Conservation (phyloP, 2,113 vertebrate genomes). For the Sinocyclocheilus grahami region DNA sequence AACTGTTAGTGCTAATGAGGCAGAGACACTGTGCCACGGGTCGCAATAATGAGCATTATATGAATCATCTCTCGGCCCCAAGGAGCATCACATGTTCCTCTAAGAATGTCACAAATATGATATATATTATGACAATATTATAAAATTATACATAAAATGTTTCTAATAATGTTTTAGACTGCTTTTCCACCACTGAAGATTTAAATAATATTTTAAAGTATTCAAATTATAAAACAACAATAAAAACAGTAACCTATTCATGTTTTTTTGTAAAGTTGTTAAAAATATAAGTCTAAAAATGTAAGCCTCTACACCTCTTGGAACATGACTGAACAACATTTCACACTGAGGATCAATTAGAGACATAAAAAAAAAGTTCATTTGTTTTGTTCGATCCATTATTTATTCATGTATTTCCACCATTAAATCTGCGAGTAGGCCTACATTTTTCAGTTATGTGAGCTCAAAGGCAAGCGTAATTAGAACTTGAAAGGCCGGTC, state of each 20-base stretch:
- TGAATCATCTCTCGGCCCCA: background rate
- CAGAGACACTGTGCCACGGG: background rate
- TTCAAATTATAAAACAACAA: background rate
- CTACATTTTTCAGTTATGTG: background rate
- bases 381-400: conserved; percentile 3
- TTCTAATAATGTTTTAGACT: background rate
- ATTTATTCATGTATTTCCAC: background rate
- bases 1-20: background rate
- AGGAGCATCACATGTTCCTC: background rate
- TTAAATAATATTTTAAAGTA: background rate
- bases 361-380: background rate
- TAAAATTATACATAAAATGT: background rate
- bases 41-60: background rate
- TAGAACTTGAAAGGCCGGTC: background rate
- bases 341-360: background rate
- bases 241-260: background rate
- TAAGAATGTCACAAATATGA: background rate
- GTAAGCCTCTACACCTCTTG: background rate
- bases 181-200: background rate
- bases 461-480: conserved; percentile 8
- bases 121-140: background rate
- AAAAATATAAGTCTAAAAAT: too few species aligned
- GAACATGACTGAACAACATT: conserved; percentile 15
- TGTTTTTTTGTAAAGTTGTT: background rate
- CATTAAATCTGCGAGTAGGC: background rate